Conservation (phyloP, 2,113 vertebrate species). For the Gorsachius goisagi region DNA sequence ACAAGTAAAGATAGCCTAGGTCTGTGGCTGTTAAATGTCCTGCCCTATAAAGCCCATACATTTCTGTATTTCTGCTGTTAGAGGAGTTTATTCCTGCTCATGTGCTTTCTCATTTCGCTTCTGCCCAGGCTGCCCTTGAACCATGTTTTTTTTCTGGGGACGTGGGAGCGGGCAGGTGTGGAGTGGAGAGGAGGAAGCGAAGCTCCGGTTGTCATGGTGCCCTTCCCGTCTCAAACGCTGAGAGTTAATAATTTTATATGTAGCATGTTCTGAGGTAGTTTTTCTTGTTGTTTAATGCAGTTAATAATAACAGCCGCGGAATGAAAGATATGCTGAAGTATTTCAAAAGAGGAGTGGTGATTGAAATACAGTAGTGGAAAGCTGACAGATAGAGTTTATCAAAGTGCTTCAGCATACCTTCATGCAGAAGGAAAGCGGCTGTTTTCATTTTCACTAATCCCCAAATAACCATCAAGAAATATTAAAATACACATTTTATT, state of each 20-base stretch:
- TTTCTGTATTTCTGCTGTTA: not conserved
- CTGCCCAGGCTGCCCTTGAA: not conserved
- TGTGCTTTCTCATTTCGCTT: not conserved
- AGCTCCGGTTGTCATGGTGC: not conserved
- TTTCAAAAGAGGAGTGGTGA: conserved; percentile 42
- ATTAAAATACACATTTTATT: conserved; percentile 83
- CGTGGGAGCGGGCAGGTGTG: not conserved
- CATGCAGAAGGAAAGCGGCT: conserved; percentile 25
- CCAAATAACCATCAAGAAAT: conserved; percentile 80
- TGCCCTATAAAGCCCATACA: not conserved
- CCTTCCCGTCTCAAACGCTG: not conserved
- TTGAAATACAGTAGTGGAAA: conserved; percentile 15
- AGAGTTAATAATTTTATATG: not conserved
- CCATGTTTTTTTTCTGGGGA: not conserved
- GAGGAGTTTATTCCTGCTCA: not conserved
- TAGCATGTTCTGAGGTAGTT: not conserved
- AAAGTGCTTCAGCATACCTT: conserved; percentile 49
- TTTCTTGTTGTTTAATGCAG: not conserved
- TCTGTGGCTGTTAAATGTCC: not conserved
- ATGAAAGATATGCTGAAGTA: conserved; percentile 29
- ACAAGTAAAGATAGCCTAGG: not conserved
- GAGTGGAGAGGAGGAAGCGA: not conserved
- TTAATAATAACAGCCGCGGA: not conserved
- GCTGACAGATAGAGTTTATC: conserved; percentile 53
- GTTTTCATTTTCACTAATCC: conserved; percentile 72